Evolutionary conservation across 1,140 invertebrate species (phyloP), one percentile per base, ranked within the genome.

Genomic region (Telenomus remus): DNA sequence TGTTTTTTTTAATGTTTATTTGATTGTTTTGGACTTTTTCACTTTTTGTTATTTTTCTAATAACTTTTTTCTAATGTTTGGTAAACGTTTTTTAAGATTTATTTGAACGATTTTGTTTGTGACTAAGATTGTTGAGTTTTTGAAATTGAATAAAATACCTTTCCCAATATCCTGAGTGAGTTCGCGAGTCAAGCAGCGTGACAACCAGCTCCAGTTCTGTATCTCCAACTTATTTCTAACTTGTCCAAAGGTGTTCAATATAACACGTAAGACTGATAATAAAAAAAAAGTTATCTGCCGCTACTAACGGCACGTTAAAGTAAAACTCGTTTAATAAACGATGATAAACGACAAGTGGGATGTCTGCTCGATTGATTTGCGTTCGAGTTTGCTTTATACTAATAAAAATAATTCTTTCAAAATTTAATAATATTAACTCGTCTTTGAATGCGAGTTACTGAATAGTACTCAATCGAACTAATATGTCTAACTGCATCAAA

Each of bases 201-300:
- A 66, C 72, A 68, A 69, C 65, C 66, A 83, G 80, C 81, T 84
- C 80, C 80, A 78, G 78, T 80, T 81, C 69, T 83, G 57, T 27
- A 6, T 65, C 72, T 71, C 79, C 82, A 84, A 84, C 80, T 82
- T 78, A 80, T 80, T 78, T 75, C 81, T 84, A 85, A 85, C 83
- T 80, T 75, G 44, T 80, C 73, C 61, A 81, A 81, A 66, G 60
- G 65, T 69, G 51, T 66, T 81, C 73, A 68, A 78, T 82, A 61
- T 80, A 84, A 84, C 81, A 81, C 63, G n/a, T n/a, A n/a, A n/a
- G n/a, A n/a, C n/a, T n/a, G n/a, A n/a, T n/a, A n/a, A n/a, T n/a
- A n/a, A n/a, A n/a, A n/a, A 76, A 68, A 79, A 81, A 76, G n/a
- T n/a, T n/a, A 69, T 59, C 76, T 75, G 73, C 66, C 78, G 79